phyloP scores from a whole-genome alignment of 2,797 vertebrate genomes.

The Leuciscus waleckii region DNA sequence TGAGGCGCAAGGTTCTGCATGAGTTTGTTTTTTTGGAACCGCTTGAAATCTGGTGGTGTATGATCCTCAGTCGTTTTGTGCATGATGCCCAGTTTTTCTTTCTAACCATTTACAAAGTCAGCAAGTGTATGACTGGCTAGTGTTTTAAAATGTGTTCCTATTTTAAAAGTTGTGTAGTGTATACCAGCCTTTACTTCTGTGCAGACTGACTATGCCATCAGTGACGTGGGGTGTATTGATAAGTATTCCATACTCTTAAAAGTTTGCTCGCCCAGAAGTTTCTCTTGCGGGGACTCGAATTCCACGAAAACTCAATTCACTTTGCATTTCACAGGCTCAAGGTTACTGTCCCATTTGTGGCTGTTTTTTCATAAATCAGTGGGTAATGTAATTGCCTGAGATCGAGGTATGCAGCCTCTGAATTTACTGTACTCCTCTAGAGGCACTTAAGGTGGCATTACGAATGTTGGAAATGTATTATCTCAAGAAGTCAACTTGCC shows the following conservation, averaged over 20 bases:
- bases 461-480: constrained; percentile 76
- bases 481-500: constrained; percentile 71
- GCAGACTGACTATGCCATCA: background rate
- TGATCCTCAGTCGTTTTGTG: background rate
- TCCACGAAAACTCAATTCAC: constrained; percentile 27
- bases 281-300: constrained; percentile 1
- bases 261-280: background rate
- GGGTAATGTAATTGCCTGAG: constrained; percentile 76
- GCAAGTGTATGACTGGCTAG: background rate
- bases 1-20: background rate
- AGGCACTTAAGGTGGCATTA: constrained; percentile 76
- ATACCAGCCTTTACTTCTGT: background rate
- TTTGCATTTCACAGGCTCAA: constrained; percentile 62
- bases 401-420: constrained; percentile 75
- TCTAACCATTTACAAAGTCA: background rate
- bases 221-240: background rate
- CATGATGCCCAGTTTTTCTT: background rate
- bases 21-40: background rate
- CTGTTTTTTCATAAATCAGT: constrained; percentile 78
- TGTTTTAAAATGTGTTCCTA: background rate
- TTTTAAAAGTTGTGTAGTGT: background rate
- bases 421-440: constrained; percentile 71
- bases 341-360: constrained; percentile 66
- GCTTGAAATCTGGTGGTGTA: background rate
- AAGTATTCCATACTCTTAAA: background rate